Percentiles rank a stretch among this genome's conserved stretches.
These are phyloP conservation scores for Dichetophora obliterata DNA, from an alignment of 2,888 invertebrate species.

Conservation along the genomic window DNA sequence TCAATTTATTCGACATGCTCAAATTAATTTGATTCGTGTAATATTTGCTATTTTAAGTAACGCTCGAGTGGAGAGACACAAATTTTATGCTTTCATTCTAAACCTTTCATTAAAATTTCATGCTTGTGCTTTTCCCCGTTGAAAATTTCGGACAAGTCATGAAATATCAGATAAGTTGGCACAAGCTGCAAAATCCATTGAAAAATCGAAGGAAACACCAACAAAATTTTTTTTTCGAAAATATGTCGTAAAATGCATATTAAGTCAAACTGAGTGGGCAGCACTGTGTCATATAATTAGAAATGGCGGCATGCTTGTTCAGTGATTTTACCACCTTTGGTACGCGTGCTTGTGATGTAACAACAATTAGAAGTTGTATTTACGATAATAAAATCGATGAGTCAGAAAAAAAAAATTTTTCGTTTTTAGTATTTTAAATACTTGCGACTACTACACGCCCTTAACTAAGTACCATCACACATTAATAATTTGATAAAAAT, in stretches of 20 bases:
- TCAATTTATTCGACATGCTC: constrained; percentile 36
- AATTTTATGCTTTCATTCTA: not conserved
- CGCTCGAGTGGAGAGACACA: not conserved
- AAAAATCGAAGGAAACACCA: not conserved
- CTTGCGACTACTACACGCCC: too few relatives aligned
- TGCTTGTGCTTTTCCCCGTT: not conserved
- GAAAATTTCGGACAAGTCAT: not conserved
- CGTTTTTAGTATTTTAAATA: too few relatives aligned
- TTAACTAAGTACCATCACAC: too few relatives aligned
- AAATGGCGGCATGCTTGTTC: not conserved
- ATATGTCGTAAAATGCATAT: not conserved
- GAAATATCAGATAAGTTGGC: not conserved
- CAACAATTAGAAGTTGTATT: too few relatives aligned
- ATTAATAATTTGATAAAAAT: too few relatives aligned
- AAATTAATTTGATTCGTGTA: constrained; percentile 27
- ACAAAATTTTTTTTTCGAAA: not conserved
- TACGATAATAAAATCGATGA: too few relatives aligned
- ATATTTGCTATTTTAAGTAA: not conserved
- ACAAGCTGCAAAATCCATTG: not conserved
- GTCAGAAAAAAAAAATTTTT: too few relatives aligned
- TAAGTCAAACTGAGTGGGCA: not conserved
- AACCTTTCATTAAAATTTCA: not conserved
- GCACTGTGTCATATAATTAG: not conserved
- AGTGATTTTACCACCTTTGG: not conserved
- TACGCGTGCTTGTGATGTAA: not conserved